These are phyloP conservation scores for Megaleporinus macrocephalus DNA, from an alignment of 2,113 vertebrate species.

Conservation along the genomic window DNA sequence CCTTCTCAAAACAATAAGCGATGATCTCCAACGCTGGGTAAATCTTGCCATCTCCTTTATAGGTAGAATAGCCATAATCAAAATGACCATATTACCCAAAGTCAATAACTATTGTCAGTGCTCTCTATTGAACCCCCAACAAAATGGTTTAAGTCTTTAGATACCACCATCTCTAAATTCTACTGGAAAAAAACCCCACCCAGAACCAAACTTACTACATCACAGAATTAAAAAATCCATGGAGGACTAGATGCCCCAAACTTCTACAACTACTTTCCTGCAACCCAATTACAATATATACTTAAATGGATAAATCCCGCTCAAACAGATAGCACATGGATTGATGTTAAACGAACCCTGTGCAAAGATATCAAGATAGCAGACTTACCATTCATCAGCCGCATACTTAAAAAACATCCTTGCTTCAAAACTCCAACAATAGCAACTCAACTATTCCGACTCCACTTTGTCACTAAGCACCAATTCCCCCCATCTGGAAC, in stretches of 20 bases:
- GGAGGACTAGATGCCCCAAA: background rate
- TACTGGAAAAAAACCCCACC: too few species aligned
- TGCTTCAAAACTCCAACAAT: background rate
- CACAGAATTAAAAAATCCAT: too few species aligned
- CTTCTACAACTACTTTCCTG: background rate
- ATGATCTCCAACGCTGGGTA: background rate
- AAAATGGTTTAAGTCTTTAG: background rate
- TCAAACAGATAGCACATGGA: background rate
- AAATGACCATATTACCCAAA: background rate
- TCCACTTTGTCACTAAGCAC: too few species aligned
- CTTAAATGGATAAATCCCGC: background rate
- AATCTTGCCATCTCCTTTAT: background rate
- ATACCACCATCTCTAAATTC: too few species aligned
- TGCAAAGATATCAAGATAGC: conserved; percentile 1
- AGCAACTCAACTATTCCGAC: too few species aligned
- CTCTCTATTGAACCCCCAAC: background rate
- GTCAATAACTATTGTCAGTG: background rate
- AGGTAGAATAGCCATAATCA: background rate
- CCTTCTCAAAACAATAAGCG: too few species aligned
- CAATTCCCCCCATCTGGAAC: too few species aligned
- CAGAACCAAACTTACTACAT: too few species aligned
- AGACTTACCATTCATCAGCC: background rate
- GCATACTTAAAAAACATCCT: background rate
- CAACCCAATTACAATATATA: background rate
- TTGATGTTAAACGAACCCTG: background rate